Conservation (phyloP, 2,797 vertebrate genomes). For the Zalophus californianus region DNA sequence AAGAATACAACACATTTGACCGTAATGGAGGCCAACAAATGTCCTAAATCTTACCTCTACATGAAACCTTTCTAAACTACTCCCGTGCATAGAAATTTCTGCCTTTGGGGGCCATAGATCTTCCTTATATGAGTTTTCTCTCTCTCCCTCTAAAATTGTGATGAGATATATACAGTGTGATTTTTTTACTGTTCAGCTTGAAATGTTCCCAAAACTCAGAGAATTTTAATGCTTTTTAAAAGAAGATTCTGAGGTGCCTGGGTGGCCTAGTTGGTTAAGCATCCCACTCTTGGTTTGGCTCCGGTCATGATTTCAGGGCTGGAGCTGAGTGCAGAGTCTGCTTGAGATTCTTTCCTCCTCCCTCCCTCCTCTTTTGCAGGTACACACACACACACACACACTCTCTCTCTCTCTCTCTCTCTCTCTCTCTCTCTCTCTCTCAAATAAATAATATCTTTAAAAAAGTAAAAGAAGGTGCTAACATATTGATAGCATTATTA, state of each 20-base stretch:
- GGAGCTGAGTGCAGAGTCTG: background rate
- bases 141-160: background rate
- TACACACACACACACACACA: background rate
- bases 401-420: background rate
- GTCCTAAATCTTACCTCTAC: background rate
- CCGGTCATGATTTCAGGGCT: background rate
- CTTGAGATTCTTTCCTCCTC: too few species aligned
- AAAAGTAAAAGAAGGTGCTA: background rate
- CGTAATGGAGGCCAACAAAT: background rate
- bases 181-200: conserved; percentile 14
- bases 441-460: background rate
- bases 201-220: background rate
- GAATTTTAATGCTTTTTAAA: background rate
- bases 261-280: background rate
- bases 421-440: background rate
- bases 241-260: background rate
- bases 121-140: background rate
- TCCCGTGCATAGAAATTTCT: background rate
- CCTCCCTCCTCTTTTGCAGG: background rate
- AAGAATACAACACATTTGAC: background rate
- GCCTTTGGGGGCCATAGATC: background rate
- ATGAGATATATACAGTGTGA: background rate
- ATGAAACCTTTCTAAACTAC: background rate
- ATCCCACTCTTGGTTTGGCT: background rate
- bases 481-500: background rate